Percentiles rank a stretch among this genome's conserved stretches.
These are phyloP conservation scores for Manis javanica DNA, from an alignment of 2,797 vertebrate species.

Conservation along the genomic window DNA sequence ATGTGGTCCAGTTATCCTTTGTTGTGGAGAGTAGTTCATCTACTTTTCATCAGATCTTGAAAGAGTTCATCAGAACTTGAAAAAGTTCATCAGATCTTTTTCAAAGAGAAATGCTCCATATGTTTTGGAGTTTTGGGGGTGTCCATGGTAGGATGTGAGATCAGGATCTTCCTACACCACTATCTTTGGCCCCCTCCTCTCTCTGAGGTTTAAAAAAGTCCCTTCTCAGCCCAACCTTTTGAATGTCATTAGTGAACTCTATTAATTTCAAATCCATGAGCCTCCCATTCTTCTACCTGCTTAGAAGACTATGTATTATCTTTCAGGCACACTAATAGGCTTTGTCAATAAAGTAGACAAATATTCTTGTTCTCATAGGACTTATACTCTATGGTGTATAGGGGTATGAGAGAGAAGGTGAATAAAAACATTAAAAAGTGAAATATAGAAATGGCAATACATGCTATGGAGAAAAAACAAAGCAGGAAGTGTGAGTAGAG, in stretches of 20 bases:
- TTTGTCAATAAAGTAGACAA: not conserved
- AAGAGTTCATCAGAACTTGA: too few species aligned
- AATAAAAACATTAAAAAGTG: not conserved
- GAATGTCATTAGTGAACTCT: not conserved
- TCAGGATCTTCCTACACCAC: not conserved
- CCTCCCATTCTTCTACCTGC: constrained; percentile 7
- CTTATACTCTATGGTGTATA: not conserved
- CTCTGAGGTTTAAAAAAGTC: not conserved
- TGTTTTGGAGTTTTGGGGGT: not conserved
- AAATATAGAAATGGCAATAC: not conserved
- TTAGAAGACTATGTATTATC: not conserved
- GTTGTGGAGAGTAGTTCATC: not conserved
- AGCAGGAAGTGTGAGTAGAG: not conserved
- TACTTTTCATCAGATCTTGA: too few species aligned
- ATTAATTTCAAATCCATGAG: not conserved
- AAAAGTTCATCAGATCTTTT: too few species aligned
- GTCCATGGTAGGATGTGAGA: not conserved
- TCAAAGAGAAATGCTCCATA: not conserved
- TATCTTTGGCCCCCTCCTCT: not conserved
- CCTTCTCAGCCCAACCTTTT: not conserved
- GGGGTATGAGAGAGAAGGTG: not conserved
- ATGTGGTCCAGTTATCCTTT: not conserved
- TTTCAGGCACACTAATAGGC: not conserved
- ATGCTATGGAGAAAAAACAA: not conserved
- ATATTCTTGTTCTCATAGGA: not conserved